A percentile compares a stretch with the other conserved stretches of the same genome.
These are phyloP conservation scores for Galeopterus variegatus DNA, from an alignment of 2,113 vertebrate genomes.

Conservation along the genomic window DNA sequence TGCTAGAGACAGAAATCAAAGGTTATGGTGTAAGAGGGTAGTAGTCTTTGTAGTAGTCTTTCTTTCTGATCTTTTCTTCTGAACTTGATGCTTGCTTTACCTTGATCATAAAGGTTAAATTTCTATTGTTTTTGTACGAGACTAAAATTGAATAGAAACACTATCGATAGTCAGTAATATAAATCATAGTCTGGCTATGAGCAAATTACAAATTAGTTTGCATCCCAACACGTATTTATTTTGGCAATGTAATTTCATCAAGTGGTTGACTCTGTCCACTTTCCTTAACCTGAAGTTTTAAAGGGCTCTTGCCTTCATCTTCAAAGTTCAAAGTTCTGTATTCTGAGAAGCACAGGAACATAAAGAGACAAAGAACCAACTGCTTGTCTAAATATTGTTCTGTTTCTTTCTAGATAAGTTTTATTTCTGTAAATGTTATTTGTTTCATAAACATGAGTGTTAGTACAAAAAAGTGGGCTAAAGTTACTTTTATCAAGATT, in stretches of 20 bases:
- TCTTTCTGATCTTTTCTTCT: background rate
- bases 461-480: background rate
- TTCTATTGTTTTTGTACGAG: background rate
- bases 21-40: background rate
- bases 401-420: background rate
- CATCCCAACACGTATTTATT: background rate
- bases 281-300: background rate
- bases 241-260: background rate
- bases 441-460: background rate
- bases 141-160: background rate
- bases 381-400: background rate
- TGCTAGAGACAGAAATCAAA: slow-evolving; percentile 46
- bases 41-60: background rate
- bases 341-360: background rate
- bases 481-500: background rate
- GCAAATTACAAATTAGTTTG: background rate
- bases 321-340: background rate
- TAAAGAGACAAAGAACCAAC: accelerated
- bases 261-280: accelerated
- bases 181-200: background rate
- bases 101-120: background rate
- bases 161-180: too few species aligned
- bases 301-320: too few species aligned
- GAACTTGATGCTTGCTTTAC: background rate
- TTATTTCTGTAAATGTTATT: background rate